Conservation (phyloP, 2,113 vertebrate species). For the Cebus imitator region DNA sequence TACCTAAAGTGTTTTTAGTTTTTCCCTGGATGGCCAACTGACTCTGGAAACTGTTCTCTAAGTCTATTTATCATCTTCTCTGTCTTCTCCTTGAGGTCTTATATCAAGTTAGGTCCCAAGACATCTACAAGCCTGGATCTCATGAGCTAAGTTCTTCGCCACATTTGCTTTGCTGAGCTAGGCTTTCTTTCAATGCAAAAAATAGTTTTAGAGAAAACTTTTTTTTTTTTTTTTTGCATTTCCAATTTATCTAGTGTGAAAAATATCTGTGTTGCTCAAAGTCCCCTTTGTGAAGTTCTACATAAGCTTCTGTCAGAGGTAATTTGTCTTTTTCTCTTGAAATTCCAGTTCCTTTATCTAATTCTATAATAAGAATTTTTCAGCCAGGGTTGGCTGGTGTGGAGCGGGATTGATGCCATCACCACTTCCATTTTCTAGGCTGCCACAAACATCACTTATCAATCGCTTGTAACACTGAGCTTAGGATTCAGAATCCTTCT, state of each 20-base stretch:
- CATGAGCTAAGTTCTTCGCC: background rate
- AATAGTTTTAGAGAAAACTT: background rate
- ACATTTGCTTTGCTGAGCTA: background rate
- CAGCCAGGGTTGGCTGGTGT: background rate
- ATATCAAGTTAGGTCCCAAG: background rate
- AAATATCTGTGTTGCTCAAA: background rate
- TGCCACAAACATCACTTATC: background rate
- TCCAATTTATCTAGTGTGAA: conserved; percentile 28
- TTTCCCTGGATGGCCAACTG: background rate
- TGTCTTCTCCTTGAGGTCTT: background rate
- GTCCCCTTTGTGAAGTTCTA: background rate
- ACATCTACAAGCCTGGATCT: background rate
- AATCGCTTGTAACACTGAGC: background rate
- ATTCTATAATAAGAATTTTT: background rate
- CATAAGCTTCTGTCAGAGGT: background rate
- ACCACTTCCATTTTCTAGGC: background rate
- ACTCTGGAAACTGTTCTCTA: background rate
- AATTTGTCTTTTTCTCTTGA: background rate
- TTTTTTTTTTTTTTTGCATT: conserved; percentile 6
- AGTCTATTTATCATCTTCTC: background rate
- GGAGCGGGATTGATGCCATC: background rate
- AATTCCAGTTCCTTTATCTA: background rate
- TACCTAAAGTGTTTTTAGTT: background rate
- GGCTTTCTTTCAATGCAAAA: background rate
- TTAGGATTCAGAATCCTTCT: background rate